Evolutionary conservation across 1,140 invertebrate genomes (phyloP), one percentile per base, ranked within the genome.

Genomic region (Zeugodacus cucurbitae): DNA sequence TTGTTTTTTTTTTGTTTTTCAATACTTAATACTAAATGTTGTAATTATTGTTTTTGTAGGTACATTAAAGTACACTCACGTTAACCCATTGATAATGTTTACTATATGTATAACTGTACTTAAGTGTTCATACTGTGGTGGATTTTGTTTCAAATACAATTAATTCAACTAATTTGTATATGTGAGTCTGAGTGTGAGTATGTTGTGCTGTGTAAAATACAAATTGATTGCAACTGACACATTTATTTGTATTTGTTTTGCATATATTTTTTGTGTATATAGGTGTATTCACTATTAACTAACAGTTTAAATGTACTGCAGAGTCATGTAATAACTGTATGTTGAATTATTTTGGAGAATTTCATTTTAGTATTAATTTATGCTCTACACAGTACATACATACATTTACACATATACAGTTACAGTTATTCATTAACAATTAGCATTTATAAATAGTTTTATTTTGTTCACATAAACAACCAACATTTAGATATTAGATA

Each of bases 381-480:
- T 17, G 22, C n/a, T 2, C 10, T 62, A 62, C 6, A 3, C 10
- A 62, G 58, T 62, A 26, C 58, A 62, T 26, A 62, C 58, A 62
- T 62, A 62, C 58, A 62, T 62, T 62, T 26, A 62, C n/a, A 62
- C 8, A 11, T 62, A 62, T 26, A n/a, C n/a, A 62, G n/a, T 62
- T 22, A 8, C n/a, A n/a, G n/a, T n/a, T n/a, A n/a, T n/a, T n/a
- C n/a, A 62, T 26, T 62, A 62, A 62, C 58, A 17, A 62, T 26
- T 26, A 62, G 58, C 2, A 17, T 62, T 62, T 62, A 70, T 37
- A 70, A 70, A 70, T 70, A 70, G 64, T 70, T 70, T 70, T n/a
- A n/a, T n/a, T n/a, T n/a, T n/a, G n/a, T n/a, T 70, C 32, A 70
- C 64, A 70, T 34, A 34, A 70, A n/a, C 64, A 70, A 70, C 64